Base-by-base conservation (phyloP, 1,140 invertebrate species). In the Geopemphigus sp. region DNA sequence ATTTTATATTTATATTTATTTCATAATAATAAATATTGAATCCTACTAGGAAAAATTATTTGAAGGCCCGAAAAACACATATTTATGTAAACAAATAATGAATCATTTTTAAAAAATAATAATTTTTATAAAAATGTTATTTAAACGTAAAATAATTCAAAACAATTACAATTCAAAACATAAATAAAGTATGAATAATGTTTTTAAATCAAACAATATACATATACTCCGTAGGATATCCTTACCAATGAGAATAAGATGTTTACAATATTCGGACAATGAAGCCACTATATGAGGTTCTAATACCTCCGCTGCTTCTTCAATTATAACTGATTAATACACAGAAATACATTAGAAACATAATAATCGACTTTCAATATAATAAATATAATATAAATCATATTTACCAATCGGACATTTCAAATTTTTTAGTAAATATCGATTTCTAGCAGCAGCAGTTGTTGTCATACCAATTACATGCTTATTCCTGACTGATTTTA, bases 251-350 rank as follows among this genome's bases (percentile, higher is more conserved):
- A 94, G 87, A 81, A 96, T 94, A 0, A 95, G 86, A 84, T 95
- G 94, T 84, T 95, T 82, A 81, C 91, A 92, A 61, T 87, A 82
- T 56, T 87, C 84, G 19, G 90, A 91, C 15, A 96, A 85, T 45
- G 91, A 89, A 14, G 91, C 88, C 1, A 94, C 83, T 26, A 94
- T 90, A 83, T 94, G 93, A 14, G 90, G 85, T 84, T 95, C 93
- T 54, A 94, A 85, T 17, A 94, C 90, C 87, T 95, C 93, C 1
- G 92, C 94, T 1, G 94, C 94, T 87, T 95, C 94, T 86, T 95
- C 93, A 29, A 95, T 90, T 32, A 95, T 88, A 0, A 92, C 89
- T 66, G 22, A 47, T 87, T 83, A 53, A 80, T 45, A 66, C 11
- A 15, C 39, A 39, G 11, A 61, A 12, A 59, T 24, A 24, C 1